Evolutionary conservation across 2,113 vertebrate species (phyloP), one percentile per base, ranked within the genome.

Genomic region (Clarias gariepinus): DNA sequence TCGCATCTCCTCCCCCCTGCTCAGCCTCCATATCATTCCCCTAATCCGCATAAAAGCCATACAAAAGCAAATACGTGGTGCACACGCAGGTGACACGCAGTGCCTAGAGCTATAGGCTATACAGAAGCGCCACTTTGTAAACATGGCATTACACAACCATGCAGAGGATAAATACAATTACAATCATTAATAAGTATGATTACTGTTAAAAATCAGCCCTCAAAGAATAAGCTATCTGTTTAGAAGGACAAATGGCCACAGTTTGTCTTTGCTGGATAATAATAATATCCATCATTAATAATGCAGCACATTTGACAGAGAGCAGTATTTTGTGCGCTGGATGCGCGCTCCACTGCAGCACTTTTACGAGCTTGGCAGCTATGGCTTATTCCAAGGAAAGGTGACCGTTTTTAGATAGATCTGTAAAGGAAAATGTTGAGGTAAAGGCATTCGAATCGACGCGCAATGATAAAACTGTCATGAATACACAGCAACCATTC

Each of bases 311-410:
- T 80, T 60, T 73, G 73, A 85, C 63, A 88, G 66, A 83, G 74
- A 61, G 36, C 82, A 60, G 61, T 71, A 33, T 85, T 77, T 78
- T 86, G 69, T 81, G 58, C 63, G 68, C 61, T 36, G 82, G 60
- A 47, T 47, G 47, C 47, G 47, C 47, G 90, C 87, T 88, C 87
- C 87, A 88, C 80, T 90, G 91, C 91, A 89, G 91, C 64, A 90
- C 69, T 87, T 87, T 66, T 57, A 81, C 58, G 69, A 63, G 82
- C 69, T 85, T 83, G 78, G 57, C 86, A 86, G 82, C 53, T 86
- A 86, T 78, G 68, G 80, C 41, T 90, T 83, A 89, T 85, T 64
- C 78, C n/a, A 78, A 82, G 76, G 60, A 80, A 87, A 86, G 69
- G 81, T 80, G 76, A 81, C 85, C 47, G 78, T 84, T 82, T 33